phyloP scores from a whole-genome alignment of 2,888 invertebrate species.

The Saturnia pavonia region DNA sequence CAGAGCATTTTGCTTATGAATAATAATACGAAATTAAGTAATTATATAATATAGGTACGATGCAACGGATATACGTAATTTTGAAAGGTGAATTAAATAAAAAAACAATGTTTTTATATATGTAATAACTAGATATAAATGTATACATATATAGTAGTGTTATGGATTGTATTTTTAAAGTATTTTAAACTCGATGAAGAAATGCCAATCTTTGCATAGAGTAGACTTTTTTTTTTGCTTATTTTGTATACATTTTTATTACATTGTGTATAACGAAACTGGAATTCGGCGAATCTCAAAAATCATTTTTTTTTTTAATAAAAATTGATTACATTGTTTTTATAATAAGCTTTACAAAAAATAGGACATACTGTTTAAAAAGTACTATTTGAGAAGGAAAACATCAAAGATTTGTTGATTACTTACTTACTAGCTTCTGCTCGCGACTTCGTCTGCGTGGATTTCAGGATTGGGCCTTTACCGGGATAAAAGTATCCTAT shows the following conservation, averaged over 20 bases:
- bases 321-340: background rate
- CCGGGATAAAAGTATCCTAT: too few species aligned
- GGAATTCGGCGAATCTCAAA: slow-evolving; percentile 5
- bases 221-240: slow-evolving; percentile 16
- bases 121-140: slow-evolving; percentile 28
- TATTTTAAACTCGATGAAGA: slow-evolving; percentile 28
- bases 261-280: background rate
- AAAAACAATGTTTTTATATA: slow-evolving; percentile 25
- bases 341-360: too few species aligned
- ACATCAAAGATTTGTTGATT: too few species aligned
- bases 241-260: slow-evolving; percentile 16
- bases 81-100: slow-evolving; percentile 52
- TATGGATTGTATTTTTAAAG: slow-evolving; percentile 56
- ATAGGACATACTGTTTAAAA: too few species aligned
- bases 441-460: too few species aligned
- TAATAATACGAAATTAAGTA: background rate
- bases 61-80: slow-evolving; percentile 78
- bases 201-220: slow-evolving; percentile 23
- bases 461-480: too few species aligned
- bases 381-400: too few species aligned
- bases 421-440: too few species aligned
- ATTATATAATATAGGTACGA: slow-evolving; percentile 28
- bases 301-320: background rate
- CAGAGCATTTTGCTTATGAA: background rate
- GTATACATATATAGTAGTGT: slow-evolving; percentile 32